phyloP scores from a whole-genome alignment of 2,888 invertebrate species.

The Mesorhabditis spiculigera region DNA sequence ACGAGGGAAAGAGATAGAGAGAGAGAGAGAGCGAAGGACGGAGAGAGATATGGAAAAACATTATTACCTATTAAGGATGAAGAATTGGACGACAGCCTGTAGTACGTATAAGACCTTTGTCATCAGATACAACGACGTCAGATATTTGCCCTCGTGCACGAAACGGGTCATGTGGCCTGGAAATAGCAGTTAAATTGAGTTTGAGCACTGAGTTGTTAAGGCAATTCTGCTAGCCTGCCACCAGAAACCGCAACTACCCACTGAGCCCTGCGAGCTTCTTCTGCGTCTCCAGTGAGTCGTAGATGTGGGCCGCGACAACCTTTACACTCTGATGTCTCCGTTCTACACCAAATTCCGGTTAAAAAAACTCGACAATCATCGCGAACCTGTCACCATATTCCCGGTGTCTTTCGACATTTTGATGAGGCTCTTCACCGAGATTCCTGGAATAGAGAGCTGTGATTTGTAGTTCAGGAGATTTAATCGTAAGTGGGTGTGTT shows the following conservation, averaged over 20 bases:
- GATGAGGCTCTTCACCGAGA: constrained; percentile 45
- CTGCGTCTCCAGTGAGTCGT: constrained; percentile 61
- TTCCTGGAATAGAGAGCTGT: constrained; percentile 21
- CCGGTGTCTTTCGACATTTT: constrained; percentile 62
- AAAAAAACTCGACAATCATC: no score
- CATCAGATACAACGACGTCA: constrained; percentile 54
- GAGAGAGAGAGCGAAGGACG: no score
- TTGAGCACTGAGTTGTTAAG: no score
- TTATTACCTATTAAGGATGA: constrained; percentile 56
- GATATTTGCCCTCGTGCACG: constrained; percentile 53
- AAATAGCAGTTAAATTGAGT: no score
- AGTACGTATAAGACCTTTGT: constrained; percentile 56
- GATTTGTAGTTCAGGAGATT: not conserved
- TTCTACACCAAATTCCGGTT: not conserved
- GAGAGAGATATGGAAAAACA: no score
- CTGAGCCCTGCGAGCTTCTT: constrained; percentile 57
- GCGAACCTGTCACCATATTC: constrained; percentile 48
- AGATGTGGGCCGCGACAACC: constrained; percentile 62
- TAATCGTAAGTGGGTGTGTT: not conserved
- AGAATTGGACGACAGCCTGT: constrained; percentile 56
- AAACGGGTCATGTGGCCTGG: constrained; percentile 30
- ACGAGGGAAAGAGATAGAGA: no score
- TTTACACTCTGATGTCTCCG: constrained; percentile 31
- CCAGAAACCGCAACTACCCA: not conserved
- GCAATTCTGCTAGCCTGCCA: no score